phyloP scores from a whole-genome alignment of 92 coral and sea anemone genomes.

The Actinostola sp. region DNA sequence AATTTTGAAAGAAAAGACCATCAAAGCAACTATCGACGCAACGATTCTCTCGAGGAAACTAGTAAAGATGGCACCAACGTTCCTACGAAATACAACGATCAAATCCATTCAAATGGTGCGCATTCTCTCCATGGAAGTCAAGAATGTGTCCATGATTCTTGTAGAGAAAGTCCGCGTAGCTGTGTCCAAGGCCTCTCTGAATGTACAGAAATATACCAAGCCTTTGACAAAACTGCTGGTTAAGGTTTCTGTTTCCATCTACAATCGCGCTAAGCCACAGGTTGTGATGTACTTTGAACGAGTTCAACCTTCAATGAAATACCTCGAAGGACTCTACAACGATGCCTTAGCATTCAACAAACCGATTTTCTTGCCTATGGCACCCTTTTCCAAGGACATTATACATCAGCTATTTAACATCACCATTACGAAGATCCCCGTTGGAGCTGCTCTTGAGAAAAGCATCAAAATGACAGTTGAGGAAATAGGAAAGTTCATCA shows the following conservation, averaged over 20 bases:
- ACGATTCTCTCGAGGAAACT: conserved; percentile 54
- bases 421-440: conserved; percentile 58
- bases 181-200: conserved; percentile 25
- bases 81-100: conserved; percentile 70
- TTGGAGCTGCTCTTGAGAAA: conserved; percentile 66
- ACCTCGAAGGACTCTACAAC: conserved; percentile 39
- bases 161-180: conserved; percentile 38
- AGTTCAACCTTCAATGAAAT: conserved; percentile 29
- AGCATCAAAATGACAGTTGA: conserved; percentile 51
- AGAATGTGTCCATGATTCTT: conserved; percentile 43
- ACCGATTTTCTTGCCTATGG: conserved; percentile 65
- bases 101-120: conserved; percentile 67
- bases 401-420: conserved; percentile 70
- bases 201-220: conserved; percentile 51
- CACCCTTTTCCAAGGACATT: conserved; percentile 58
- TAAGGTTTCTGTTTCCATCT: conserved; percentile 53
- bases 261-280: conserved; percentile 62
- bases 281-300: conserved; percentile 48
- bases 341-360: conserved; percentile 50
- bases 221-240: conserved; percentile 65
- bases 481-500: conserved; percentile 48
- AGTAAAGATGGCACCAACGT: conserved; percentile 58
- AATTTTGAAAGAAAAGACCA: conserved; percentile 38
- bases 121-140: conserved; percentile 62
- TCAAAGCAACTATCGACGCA: conserved; percentile 14